Percentiles rank a stretch among this genome's conserved stretches.
These are phyloP conservation scores for Chrysemys picta DNA, from an alignment of 2,113 vertebrate genomes.

Conservation along the genomic window DNA sequence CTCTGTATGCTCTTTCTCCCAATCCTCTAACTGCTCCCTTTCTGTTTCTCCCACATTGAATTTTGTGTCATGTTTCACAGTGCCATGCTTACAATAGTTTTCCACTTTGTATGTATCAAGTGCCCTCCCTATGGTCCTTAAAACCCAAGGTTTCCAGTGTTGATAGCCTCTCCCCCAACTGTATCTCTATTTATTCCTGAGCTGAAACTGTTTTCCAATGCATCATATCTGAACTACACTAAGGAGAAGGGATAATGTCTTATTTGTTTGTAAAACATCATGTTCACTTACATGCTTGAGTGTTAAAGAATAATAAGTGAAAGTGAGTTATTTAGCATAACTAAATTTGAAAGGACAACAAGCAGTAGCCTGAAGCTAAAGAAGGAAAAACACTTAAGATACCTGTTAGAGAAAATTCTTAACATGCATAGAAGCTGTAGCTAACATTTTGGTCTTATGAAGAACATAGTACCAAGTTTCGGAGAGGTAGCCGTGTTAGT, in stretches of 20 bases:
- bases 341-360: constrained; percentile 5
- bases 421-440: background rate
- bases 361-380: constrained; percentile 1
- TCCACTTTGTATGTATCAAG: background rate
- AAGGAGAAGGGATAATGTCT: background rate
- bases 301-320: constrained; percentile 5
- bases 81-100: background rate
- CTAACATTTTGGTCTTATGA: background rate
- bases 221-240: background rate
- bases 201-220: fast-evolving
- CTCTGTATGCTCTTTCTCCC: constrained; percentile 26
- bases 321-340: background rate
- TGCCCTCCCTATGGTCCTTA: background rate
- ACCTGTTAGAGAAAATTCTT: constrained; percentile 4
- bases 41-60: constrained; percentile 32
- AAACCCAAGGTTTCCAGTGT: background rate
- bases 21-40: constrained; percentile 37
- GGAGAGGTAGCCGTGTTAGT: too few species aligned
- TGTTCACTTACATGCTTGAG: background rate
- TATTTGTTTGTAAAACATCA: background rate
- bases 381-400: background rate
- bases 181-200: background rate
- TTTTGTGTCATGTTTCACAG: constrained; percentile 23
- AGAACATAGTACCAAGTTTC: background rate
- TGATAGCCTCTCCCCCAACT: background rate